Conservation (phyloP, 1,140 invertebrate species). For the Lepeophtheirus salmonis region DNA sequence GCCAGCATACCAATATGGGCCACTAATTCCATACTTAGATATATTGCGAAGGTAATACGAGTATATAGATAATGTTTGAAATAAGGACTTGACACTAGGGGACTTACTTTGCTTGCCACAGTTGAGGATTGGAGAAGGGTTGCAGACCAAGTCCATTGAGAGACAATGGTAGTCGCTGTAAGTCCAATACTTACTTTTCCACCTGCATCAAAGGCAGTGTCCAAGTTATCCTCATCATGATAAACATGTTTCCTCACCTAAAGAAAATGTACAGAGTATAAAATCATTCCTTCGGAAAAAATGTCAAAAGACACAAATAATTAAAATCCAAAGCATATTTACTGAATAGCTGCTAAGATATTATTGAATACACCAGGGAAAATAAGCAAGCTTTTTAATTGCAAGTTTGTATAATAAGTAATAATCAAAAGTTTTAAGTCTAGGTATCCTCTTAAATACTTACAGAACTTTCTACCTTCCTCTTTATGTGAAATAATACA, state of each 20-base stretch:
- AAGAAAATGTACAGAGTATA: background rate
- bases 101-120: constrained; percentile 27
- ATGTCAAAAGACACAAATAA: background rate
- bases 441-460: too few relatives aligned
- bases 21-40: constrained; percentile 28
- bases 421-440: too few relatives aligned
- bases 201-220: constrained; percentile 30
- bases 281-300: background rate
- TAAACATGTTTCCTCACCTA: constrained; percentile 23
- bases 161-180: constrained; percentile 30
- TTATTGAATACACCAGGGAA: background rate
- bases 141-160: constrained; percentile 33
- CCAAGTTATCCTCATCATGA: constrained; percentile 27
- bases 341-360: background rate
- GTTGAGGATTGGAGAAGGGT: constrained; percentile 30
- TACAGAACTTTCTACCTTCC: too few relatives aligned
- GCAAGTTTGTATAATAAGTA: too few relatives aligned
- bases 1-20: constrained; percentile 30
- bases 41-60: background rate
- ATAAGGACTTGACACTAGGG: too few relatives aligned
- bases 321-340: background rate
- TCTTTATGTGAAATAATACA: too few relatives aligned
- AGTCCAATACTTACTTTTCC: constrained; percentile 29
- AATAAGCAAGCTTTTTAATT: background rate
- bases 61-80: too few relatives aligned